phyloP scores from a whole-genome alignment of 2,888 invertebrate genomes.

The Calameuta pallipes region DNA sequence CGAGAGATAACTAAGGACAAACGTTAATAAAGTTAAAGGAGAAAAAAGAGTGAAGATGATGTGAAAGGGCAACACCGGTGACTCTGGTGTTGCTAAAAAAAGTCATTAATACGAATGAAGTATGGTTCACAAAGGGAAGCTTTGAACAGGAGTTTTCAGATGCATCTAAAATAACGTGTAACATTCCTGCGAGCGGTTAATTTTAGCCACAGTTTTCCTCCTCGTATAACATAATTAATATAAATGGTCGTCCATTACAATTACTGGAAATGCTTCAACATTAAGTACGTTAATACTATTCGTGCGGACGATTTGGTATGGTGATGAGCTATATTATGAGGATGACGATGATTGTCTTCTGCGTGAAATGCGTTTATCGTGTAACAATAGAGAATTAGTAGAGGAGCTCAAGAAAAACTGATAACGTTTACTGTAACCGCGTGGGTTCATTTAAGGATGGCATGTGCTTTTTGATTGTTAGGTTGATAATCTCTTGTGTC shows the following conservation, averaged over 20 bases:
- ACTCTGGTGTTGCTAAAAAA: background rate
- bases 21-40: constrained; percentile 1
- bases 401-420: constrained; percentile 16
- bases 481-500: background rate
- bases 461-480: background rate
- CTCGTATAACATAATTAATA: constrained; percentile 48
- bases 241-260: constrained; percentile 60
- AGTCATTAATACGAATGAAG: background rate
- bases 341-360: background rate
- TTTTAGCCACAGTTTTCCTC: constrained; percentile 61
- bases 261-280: constrained; percentile 58
- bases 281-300: constrained; percentile 32
- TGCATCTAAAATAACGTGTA: constrained; percentile 52
- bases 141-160: constrained; percentile 49
- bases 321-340: background rate
- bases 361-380: background rate
- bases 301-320: constrained; percentile 9
- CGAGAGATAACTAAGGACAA: constrained; percentile 18
- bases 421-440: background rate
- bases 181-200: constrained; percentile 49
- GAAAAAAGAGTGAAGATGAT: background rate
- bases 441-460: constrained; percentile 6
- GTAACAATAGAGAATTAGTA: constrained; percentile 1
- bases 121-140: constrained; percentile 39
- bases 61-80: background rate